A percentile compares a stretch with the other conserved stretches of the same genome.
Conservation (phyloP, 2,888 invertebrate species). For the Hipparchia semele region DNA sequence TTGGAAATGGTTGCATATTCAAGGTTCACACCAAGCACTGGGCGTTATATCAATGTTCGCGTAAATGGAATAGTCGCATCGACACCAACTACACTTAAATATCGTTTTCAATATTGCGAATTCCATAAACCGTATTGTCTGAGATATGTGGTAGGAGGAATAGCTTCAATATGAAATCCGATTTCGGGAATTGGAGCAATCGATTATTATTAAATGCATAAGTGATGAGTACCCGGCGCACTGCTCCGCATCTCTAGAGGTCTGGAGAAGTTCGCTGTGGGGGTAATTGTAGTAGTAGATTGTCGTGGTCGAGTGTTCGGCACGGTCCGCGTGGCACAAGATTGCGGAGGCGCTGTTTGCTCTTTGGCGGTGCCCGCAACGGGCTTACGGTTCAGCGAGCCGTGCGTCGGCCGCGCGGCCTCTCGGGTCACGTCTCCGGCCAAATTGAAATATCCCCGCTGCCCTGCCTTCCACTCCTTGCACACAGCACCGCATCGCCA, state of each 20-base stretch:
- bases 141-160: constrained; percentile 30
- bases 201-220: constrained; percentile 36
- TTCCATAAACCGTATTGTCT: constrained; percentile 40
- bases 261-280: constrained; percentile 50
- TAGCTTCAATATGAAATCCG: constrained; percentile 38
- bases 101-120: constrained; percentile 37
- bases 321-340: constrained; percentile 81
- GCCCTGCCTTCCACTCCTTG: constrained; percentile 58
- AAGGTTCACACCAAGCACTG: neutral
- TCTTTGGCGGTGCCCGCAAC: constrained; percentile 79
- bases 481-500: constrained; percentile 48
- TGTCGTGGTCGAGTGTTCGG: constrained; percentile 74
- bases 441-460: constrained; percentile 81
- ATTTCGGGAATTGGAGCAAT: constrained; percentile 36
- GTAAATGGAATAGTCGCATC: constrained; percentile 16
- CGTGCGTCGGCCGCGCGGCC: constrained; percentile 73
- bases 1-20: neutral
- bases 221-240: constrained; percentile 29
- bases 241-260: constrained; percentile 25
- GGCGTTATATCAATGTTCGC: constrained; percentile 7
- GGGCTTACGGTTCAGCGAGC: constrained; percentile 80
- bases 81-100: constrained; percentile 26
- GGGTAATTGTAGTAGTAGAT: constrained; percentile 74
- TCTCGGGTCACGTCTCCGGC: constrained; percentile 79
- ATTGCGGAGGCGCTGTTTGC: constrained; percentile 82